Percentiles rank a stretch among this genome's conserved stretches.
Evolutionary conservation across 2,113 vertebrate genomes (phyloP).

Genomic region (Dendropsophus ebraccatus): DNA sequence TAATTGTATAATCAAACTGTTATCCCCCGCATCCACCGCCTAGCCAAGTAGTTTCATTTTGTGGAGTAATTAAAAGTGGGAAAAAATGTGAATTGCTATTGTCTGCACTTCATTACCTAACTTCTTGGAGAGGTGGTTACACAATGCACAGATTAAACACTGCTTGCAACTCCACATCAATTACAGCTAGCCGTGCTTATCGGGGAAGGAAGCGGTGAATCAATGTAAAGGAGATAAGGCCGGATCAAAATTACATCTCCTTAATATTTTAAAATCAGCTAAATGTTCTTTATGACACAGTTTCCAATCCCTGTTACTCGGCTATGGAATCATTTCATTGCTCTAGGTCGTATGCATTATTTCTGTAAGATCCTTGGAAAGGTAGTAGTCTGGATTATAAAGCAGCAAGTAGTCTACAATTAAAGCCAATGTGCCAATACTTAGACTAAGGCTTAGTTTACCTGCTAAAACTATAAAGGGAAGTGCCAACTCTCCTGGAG

Average conservation of each 20-base stretch:
- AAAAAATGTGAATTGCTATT: conserved; percentile 9
- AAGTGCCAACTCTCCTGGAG: too few relatives aligned
- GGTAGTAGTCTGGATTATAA: neutral
- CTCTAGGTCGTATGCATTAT: neutral
- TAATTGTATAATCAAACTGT: conserved; percentile 51
- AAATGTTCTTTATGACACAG: neutral
- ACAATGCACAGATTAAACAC: conserved; percentile 43
- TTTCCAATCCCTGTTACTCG: neutral
- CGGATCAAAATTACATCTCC: neutral
- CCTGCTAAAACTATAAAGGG: too few relatives aligned
- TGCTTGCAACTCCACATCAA: neutral
- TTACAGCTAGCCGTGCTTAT: conserved; percentile 23
- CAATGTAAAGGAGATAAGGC: neutral
- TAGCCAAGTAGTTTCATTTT: conserved; percentile 26
- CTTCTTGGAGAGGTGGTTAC: neutral
- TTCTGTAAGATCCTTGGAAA: neutral
- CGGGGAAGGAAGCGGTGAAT: neutral
- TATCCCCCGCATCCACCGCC: conserved; percentile 20
- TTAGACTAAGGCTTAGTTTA: neutral
- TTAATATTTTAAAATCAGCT: neutral
- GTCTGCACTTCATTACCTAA: conserved; percentile 35
- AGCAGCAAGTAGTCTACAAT: neutral
- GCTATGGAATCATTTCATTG: neutral
- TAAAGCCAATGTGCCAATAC: neutral
- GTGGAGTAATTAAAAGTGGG: conserved; percentile 25